Percentiles rank a stretch among this genome's conserved stretches.
Evolutionary conservation across 1,140 invertebrate species (phyloP).

Genomic region (Propsilocerus akamusi): DNA sequence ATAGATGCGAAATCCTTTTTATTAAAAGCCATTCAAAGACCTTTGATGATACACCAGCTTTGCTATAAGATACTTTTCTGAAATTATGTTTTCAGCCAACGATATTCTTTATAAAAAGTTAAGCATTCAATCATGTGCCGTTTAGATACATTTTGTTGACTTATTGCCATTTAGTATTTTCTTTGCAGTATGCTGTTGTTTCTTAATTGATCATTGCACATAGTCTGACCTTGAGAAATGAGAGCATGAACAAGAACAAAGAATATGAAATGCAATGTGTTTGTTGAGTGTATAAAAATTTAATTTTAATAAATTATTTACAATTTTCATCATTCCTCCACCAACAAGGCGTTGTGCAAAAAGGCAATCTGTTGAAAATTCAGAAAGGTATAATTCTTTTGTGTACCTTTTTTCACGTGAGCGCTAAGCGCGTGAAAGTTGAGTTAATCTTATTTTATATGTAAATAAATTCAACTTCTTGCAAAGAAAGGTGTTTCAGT

Average conservation of each 20-base stretch:
- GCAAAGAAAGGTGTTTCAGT: too few species aligned
- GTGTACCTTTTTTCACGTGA: not conserved
- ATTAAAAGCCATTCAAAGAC: too few species aligned
- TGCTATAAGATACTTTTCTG: too few species aligned
- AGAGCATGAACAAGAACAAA: not conserved
- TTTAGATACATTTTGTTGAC: not conserved
- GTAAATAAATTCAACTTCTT: too few species aligned
- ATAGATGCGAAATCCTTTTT: too few species aligned
- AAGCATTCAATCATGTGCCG: too few species aligned
- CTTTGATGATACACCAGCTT: too few species aligned
- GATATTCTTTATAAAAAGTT: too few species aligned
- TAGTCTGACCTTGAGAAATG: not conserved
- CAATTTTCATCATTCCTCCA: not conserved
- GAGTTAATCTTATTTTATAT: not conserved
- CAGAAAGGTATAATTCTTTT: not conserved
- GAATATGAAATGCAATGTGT: not conserved
- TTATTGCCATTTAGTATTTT: not conserved
- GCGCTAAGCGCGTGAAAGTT: conserved; percentile 2
- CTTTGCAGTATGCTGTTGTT: not conserved
- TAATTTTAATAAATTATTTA: not conserved
- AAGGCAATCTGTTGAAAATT: too few species aligned
- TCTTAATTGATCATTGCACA: not conserved
- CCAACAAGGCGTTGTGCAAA: too few species aligned
- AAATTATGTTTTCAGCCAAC: too few species aligned
- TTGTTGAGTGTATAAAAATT: not conserved